phyloP scores from a whole-genome alignment of 2,113 vertebrate species.

The Caranx ignobilis region DNA sequence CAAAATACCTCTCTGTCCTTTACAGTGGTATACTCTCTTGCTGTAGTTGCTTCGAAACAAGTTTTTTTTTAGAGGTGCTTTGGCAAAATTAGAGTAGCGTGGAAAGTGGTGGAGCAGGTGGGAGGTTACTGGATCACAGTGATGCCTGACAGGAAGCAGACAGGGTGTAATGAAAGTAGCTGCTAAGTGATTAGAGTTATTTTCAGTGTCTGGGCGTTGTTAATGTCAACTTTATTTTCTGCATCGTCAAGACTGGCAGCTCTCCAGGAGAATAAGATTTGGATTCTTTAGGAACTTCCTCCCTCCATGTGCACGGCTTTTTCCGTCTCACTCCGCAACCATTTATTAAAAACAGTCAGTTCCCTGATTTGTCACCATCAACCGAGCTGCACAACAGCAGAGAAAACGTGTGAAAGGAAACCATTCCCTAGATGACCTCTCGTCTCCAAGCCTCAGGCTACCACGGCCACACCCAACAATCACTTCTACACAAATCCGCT shows the following conservation, averaged over 20 bases:
- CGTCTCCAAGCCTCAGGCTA: constrained; percentile 34
- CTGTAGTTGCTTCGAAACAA: constrained; percentile 46
- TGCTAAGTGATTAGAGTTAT: constrained; percentile 3
- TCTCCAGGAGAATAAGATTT: no score
- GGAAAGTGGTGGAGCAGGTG: constrained; percentile 3
- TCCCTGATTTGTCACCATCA: not conserved
- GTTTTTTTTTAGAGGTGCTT: constrained; percentile 16
- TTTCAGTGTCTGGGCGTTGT: not conserved
- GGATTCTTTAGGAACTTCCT: not conserved
- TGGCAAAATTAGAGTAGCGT: constrained; percentile 7
- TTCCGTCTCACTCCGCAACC: not conserved
- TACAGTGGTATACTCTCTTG: constrained; percentile 37
- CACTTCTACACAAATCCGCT: constrained; percentile 25
- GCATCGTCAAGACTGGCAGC: not conserved
- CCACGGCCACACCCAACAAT: constrained; percentile 36
- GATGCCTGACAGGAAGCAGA: not conserved
- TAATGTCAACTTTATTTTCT: not conserved
- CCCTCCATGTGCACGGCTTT: not conserved
- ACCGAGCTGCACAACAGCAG: not conserved
- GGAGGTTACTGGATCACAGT: not conserved
- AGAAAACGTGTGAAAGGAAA: constrained; percentile 26
- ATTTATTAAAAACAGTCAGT: not conserved
- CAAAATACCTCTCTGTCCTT: constrained; percentile 50
- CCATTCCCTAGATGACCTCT: constrained; percentile 19
- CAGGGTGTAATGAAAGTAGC: constrained; percentile 5